Conservation (phyloP, 1,140 invertebrate genomes). For the Apis cerana region DNA sequence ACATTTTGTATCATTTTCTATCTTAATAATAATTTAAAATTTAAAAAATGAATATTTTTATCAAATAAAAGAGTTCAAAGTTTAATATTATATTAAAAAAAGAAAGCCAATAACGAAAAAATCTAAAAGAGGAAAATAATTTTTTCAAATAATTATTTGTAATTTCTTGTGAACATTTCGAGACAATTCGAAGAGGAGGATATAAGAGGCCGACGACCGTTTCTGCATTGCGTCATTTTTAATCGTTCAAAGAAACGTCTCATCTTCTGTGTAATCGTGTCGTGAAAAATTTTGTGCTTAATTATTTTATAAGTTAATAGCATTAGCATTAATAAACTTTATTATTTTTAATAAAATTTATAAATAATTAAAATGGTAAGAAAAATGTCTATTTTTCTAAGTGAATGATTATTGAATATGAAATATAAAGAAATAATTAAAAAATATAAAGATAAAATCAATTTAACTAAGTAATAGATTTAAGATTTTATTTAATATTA, state of each 20-base stretch:
- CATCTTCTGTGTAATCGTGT: constrained; percentile 49
- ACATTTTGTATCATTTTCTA: neutral
- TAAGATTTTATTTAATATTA: neutral
- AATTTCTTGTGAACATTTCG: neutral
- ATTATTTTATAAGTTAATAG: neutral
- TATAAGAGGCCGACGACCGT: constrained; percentile 52
- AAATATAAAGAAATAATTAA: neutral
- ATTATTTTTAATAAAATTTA: neutral
- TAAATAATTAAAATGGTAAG: constrained; percentile 34
- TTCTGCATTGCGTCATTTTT: constrained; percentile 27
- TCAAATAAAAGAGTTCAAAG: neutral
- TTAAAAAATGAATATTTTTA: neutral
- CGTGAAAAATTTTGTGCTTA: neutral
- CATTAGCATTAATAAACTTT: neutral
- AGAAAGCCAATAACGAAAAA: neutral
- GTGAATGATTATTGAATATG: constrained; percentile 10
- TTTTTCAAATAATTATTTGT: neutral
- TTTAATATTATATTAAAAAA: neutral
- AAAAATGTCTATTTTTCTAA: neutral
- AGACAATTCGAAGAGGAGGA: constrained; percentile 30
- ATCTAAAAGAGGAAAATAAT: neutral
- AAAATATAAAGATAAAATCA: neutral
- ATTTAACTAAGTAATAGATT: neutral
- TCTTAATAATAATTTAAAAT: neutral
- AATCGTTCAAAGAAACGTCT: constrained; percentile 55